Base-by-base conservation (phyloP, 1,140 invertebrate species). In the Aradophagus sp. region DNA sequence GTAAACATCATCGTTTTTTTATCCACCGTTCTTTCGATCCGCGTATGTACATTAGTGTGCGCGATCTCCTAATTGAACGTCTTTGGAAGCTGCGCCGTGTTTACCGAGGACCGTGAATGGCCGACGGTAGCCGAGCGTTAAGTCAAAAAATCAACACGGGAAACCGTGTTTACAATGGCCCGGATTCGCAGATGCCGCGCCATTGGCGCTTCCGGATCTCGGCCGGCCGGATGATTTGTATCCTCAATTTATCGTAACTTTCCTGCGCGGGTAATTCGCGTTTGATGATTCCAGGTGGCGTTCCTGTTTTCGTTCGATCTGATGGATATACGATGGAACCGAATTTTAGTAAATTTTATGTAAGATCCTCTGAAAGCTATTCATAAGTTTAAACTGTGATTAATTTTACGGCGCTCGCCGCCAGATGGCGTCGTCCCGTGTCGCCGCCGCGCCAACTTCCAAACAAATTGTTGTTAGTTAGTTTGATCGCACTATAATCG, bases 131-230 rank as follows among this genome's bases (percentile, higher is more conserved):
- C 73, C 58, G 36, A 56, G 63, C 48, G 77, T 73, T 80, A 79
- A 80, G 79, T 79, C 75, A 78, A 78, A 80, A 80, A 80, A 80
- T 80, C 77, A 80, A 80, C 79, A 80, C 48, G 55, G 35, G 36
- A 69, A 38, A 27, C 38, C 8, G 26, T 56, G 36, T 59, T 62
- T 59, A 50, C 50, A 47, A 36, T 39, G 31, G 19, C 23, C n/a
- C n/a, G n/a, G n/a, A n/a, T n/a, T 59, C 56, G 58, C 61, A 61
- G 44, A 61, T 61, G 56, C 44, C 42, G 12, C 11, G 55, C 1
- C 19, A 23, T 16, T 8, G 20, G 4, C 20, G 20, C 16, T 36
- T 17, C 53, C 45, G 27, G 29, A 53, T 45, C 45, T 50, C 44
- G 47, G 34, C 0, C 13, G 29, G 8, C 11, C 27, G 12, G 45